These are phyloP conservation scores for Anolis sagrei DNA, from an alignment of 2,113 vertebrate species.

Conservation along the genomic window DNA sequence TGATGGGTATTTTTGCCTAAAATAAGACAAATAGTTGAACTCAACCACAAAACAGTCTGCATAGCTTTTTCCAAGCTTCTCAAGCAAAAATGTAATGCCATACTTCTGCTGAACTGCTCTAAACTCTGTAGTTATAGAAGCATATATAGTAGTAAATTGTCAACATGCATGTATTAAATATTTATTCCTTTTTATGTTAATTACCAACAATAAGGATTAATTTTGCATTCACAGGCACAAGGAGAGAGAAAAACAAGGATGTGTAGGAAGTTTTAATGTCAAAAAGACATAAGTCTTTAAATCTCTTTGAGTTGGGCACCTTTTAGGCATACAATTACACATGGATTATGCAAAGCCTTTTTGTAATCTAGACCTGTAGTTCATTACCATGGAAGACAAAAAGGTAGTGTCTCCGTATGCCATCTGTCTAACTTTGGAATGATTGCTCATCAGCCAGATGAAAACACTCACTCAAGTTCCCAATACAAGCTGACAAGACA, in stretches of 20 bases:
- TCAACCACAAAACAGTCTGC: neutral
- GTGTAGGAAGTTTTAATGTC: neutral
- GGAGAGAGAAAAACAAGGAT: neutral
- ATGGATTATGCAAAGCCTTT: neutral
- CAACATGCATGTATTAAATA: neutral
- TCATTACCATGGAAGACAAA: neutral
- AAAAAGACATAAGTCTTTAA: neutral
- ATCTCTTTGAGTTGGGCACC: neutral
- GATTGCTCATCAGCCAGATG: neutral
- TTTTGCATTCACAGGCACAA: neutral
- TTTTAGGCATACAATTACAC: neutral
- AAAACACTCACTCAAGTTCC: conserved; percentile 15
- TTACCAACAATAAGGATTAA: neutral
- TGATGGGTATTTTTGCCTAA: neutral
- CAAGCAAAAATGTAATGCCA: neutral
- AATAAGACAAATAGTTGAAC: neutral
- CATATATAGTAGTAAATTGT: neutral
- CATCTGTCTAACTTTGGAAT: neutral
- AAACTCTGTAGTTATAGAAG: neutral
- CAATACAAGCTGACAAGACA: neutral
- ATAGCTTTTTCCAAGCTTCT: neutral
- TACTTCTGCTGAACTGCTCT: neutral
- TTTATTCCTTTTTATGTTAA: neutral
- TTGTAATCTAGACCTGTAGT: neutral
- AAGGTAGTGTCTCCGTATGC: conserved; percentile 14